Evolutionary conservation across 2,113 vertebrate species (phyloP).

Genomic region (Coptodon rendalli): DNA sequence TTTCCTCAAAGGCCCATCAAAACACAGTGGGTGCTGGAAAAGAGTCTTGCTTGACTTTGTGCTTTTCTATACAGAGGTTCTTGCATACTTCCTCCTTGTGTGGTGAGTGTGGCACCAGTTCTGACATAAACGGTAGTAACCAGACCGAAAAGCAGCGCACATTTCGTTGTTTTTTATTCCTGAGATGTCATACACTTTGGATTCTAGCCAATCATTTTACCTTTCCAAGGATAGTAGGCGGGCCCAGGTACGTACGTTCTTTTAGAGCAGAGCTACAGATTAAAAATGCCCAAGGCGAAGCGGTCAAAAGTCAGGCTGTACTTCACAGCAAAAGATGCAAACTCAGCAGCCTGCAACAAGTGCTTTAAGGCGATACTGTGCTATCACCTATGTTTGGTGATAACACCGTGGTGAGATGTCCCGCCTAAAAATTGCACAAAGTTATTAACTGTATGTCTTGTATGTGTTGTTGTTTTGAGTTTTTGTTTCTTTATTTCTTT

Average conservation of each 20-base stretch:
- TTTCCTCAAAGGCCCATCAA: background rate
- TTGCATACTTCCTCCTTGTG: fast-evolving
- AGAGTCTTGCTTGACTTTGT: background rate
- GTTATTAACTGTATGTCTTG: background rate
- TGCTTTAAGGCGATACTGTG: fast-evolving
- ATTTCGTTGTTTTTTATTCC: fast-evolving
- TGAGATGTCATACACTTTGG: fast-evolving
- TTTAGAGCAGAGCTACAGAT: background rate
- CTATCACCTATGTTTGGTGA: background rate
- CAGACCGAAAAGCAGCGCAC: background rate
- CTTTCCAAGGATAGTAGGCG: fast-evolving
- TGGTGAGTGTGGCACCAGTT: background rate
- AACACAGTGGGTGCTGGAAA: fast-evolving
- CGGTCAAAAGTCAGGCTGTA: background rate
- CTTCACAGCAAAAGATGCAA: background rate
- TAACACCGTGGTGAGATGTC: background rate
- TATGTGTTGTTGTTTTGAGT: fast-evolving
- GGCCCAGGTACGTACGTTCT: fast-evolving
- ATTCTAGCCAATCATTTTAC: fast-evolving
- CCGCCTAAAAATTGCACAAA: background rate
- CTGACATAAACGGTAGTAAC: fast-evolving
- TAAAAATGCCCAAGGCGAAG: fast-evolving
- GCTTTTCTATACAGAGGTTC: background rate
- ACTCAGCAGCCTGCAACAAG: background rate
- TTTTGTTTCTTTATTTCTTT: background rate